phyloP scores from a whole-genome alignment of 2,797 vertebrate genomes.

The Heliangelus exortis region DNA sequence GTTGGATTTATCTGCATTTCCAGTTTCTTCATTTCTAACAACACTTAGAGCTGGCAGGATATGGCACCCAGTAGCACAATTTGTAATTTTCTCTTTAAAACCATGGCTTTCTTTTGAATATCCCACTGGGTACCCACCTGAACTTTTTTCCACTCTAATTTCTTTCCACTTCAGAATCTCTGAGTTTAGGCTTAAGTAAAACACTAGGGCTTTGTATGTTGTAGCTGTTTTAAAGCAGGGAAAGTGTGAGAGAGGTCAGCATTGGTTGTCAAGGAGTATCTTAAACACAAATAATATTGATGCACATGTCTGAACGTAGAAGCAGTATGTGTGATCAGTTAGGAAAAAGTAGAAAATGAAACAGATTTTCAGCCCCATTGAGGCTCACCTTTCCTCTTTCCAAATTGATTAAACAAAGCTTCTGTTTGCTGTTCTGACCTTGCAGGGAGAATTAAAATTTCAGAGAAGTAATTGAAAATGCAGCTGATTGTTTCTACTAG shows the following conservation, averaged over 20 bases:
- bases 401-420: conserved; percentile 22
- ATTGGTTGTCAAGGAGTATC: background rate
- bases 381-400: conserved; percentile 53
- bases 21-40: background rate
- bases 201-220: background rate
- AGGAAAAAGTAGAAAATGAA: background rate
- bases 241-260: background rate
- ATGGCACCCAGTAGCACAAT: background rate
- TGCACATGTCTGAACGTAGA: background rate
- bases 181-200: background rate
- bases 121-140: background rate
- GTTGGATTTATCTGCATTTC: background rate
- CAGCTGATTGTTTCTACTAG: accelerated
- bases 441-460: background rate
- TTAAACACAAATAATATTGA: background rate
- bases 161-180: background rate
- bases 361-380: background rate
- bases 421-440: background rate
- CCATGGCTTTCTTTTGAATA: background rate
- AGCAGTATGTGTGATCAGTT: background rate
- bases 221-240: background rate
- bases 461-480: background rate
- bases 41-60: background rate
- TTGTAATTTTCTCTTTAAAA: background rate
- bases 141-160: background rate